Percentiles rank a stretch among this genome's conserved stretches.
Evolutionary conservation across 2,888 invertebrate species (phyloP).

Genomic region (Lycophotia porphyrea): DNA sequence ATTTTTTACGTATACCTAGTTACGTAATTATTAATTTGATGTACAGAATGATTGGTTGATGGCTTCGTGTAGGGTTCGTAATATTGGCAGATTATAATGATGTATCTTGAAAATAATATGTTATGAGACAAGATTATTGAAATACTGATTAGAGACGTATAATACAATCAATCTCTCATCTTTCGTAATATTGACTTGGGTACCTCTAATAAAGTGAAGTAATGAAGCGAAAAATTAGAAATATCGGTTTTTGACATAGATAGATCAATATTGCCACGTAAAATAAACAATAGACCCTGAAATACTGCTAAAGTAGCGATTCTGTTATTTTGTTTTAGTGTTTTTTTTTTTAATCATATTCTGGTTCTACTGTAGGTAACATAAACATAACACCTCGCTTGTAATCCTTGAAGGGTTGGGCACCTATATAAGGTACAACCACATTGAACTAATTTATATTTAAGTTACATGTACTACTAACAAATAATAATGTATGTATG

Average conservation of each 20-base stretch:
- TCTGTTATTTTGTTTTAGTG: neutral
- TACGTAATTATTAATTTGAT: too few species aligned
- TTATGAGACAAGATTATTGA: neutral
- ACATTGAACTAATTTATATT: neutral
- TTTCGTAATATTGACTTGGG: constrained; percentile 12
- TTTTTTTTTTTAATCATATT: neutral
- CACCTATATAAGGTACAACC: neutral
- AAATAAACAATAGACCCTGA: constrained; percentile 15
- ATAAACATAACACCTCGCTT: neutral
- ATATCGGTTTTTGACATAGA: constrained; percentile 23
- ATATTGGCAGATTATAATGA: neutral
- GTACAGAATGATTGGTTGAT: too few species aligned
- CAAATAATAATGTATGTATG: too few species aligned
- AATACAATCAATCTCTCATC: constrained; percentile 1
- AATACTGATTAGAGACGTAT: neutral
- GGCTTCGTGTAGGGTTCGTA: too few species aligned
- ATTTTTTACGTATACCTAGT: too few species aligned
- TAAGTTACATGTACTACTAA: neutral
- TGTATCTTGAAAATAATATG: neutral
- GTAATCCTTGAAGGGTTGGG: neutral
- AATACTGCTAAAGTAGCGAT: constrained; percentile 15
- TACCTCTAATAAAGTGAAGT: constrained; percentile 22
- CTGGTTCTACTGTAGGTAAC: neutral
- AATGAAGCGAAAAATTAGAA: constrained; percentile 22
- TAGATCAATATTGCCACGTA: constrained; percentile 7